Evolutionary conservation across 2,888 invertebrate species (phyloP).

Genomic region (Chelonus formosanus): DNA sequence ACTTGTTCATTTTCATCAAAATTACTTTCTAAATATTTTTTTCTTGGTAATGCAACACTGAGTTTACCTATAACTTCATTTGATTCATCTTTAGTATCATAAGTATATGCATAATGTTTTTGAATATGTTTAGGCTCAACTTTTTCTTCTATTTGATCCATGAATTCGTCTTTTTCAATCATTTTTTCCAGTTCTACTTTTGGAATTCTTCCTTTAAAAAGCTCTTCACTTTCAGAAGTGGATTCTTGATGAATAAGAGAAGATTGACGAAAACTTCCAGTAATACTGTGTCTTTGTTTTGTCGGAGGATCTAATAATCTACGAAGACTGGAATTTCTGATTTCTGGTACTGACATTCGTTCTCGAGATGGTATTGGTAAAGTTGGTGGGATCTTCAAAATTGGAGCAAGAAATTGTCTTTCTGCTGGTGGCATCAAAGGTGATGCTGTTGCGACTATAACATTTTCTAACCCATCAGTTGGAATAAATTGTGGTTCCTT

Average conservation of each 20-base stretch:
- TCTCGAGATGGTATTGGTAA: constrained; percentile 46
- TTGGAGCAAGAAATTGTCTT: constrained; percentile 44
- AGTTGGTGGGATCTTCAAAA: constrained; percentile 36
- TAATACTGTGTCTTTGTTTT: constrained; percentile 59
- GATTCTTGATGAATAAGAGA: constrained; percentile 41
- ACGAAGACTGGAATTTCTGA: constrained; percentile 56
- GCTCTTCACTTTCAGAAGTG: constrained; percentile 38
- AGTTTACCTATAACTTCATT: constrained; percentile 44
- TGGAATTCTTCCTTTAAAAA: constrained; percentile 35
- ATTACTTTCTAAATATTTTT: constrained; percentile 59
- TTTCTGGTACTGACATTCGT: constrained; percentile 60
- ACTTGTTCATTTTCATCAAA: constrained; percentile 60
- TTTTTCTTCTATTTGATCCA: neutral
- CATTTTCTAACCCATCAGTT: constrained; percentile 51
- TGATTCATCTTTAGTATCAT: constrained; percentile 50
- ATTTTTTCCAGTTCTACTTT: constrained; percentile 30
- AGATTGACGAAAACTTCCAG: constrained; percentile 51
- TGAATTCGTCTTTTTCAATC: no score
- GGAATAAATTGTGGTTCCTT: constrained; percentile 37
- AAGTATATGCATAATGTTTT: constrained; percentile 59
- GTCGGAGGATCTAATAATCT: constrained; percentile 56
- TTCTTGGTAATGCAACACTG: constrained; percentile 51
- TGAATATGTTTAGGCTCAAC: constrained; percentile 54
- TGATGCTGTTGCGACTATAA: constrained; percentile 54
- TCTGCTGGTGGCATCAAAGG: constrained; percentile 54